Percentiles rank a stretch among this genome's conserved stretches.
phyloP scores from a whole-genome alignment of 1,140 invertebrate species.

The Cyclargus thomasi region DNA sequence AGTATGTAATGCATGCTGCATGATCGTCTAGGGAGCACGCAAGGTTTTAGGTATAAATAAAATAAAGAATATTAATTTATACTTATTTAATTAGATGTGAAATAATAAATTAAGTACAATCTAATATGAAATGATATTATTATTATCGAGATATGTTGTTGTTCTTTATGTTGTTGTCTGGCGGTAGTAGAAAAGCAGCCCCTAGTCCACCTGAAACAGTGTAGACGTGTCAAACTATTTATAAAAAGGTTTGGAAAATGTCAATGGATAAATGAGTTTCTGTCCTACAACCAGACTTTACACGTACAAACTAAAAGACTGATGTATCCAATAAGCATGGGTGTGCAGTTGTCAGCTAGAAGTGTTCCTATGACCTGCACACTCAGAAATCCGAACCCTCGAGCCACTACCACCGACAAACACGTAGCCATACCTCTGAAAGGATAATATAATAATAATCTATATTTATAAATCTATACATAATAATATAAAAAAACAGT shows the following conservation, averaged over 20 bases:
- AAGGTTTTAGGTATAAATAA: too few relatives aligned
- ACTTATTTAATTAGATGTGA: too few relatives aligned
- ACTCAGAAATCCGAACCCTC: slow-evolving; percentile 56
- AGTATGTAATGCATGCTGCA: too few relatives aligned
- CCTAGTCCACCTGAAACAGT: slow-evolving; percentile 42
- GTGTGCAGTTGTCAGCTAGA: slow-evolving; percentile 42
- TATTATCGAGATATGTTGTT: background rate
- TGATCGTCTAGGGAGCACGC: too few relatives aligned
- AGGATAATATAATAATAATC: slow-evolving; percentile 19
- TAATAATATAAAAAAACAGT: too few relatives aligned
- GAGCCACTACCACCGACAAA: slow-evolving; percentile 54
- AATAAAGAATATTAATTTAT: background rate
- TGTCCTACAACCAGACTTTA: background rate
- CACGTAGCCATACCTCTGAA: slow-evolving; percentile 61
- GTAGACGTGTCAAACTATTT: background rate
- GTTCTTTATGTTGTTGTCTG: slow-evolving; percentile 21
- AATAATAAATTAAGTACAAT: too few relatives aligned
- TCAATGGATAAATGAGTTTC: too few relatives aligned
- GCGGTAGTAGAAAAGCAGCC: slow-evolving; percentile 38
- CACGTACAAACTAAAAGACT: slow-evolving; percentile 45
- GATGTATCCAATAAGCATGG: slow-evolving; percentile 51
- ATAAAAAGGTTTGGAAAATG: too few relatives aligned
- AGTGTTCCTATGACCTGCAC: slow-evolving; percentile 50
- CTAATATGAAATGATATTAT: too few relatives aligned
- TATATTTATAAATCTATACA: background rate